Conservation (phyloP, 2,113 vertebrate species). For the Hoplias malabaricus region DNA sequence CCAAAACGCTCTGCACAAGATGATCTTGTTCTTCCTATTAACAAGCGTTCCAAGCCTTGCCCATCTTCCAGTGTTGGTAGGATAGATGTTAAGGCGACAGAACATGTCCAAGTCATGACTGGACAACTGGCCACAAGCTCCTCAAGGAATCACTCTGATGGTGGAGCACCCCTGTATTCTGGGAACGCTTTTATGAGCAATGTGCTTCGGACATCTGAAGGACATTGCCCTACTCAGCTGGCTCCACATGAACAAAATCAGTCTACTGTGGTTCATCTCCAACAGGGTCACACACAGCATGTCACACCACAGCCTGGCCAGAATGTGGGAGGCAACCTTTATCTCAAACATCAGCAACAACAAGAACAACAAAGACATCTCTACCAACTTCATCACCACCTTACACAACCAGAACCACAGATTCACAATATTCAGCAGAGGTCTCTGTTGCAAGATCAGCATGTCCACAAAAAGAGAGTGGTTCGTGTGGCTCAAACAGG, state of each 20-base stretch:
- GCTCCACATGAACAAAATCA: slow-evolving; percentile 81
- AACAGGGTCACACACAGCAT: slow-evolving; percentile 81
- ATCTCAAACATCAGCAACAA: slow-evolving; percentile 85
- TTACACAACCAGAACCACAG: slow-evolving; percentile 82
- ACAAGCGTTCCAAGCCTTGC: slow-evolving; percentile 90
- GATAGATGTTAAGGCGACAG: slow-evolving; percentile 84
- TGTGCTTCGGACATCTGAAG: slow-evolving; percentile 77
- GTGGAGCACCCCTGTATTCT: slow-evolving; percentile 81
- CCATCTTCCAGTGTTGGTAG: slow-evolving; percentile 66
- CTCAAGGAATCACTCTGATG: slow-evolving; percentile 77
- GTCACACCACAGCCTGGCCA: slow-evolving; percentile 75
- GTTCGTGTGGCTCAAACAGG: slow-evolving; percentile 80
- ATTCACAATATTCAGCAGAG: slow-evolving; percentile 86
- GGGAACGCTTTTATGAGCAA: slow-evolving; percentile 82
- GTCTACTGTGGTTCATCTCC: slow-evolving; percentile 77
- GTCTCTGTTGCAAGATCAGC: slow-evolving; percentile 86
- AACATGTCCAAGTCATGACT: slow-evolving; percentile 84
- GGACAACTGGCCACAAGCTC: slow-evolving; percentile 81
- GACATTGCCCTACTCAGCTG: slow-evolving; percentile 82
- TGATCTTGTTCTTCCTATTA: slow-evolving; percentile 83
- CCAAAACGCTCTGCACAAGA: slow-evolving; percentile 88
- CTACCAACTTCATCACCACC: slow-evolving; percentile 91
- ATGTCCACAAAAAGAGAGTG: slow-evolving; percentile 92
- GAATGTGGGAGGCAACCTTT: slow-evolving; percentile 84
- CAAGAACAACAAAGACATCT: slow-evolving; percentile 81